phyloP scores from a whole-genome alignment of 1,140 invertebrate species.

The Drosophila suzukii region DNA sequence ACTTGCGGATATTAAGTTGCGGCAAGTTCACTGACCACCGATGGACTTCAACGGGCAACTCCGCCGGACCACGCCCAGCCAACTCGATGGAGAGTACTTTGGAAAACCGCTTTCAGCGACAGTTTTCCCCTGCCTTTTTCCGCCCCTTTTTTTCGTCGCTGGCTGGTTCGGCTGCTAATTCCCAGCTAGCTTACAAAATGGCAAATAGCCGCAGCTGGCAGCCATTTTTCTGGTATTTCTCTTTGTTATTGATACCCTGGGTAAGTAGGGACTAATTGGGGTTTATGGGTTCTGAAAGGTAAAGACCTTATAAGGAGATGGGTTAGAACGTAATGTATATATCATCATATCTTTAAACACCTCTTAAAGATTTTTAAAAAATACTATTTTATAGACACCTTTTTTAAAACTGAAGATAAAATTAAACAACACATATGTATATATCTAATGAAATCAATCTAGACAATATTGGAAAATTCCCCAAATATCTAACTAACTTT shows the following conservation, averaged over 20 bases:
- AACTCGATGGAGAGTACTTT: slow-evolving; percentile 41
- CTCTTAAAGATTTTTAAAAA: too few relatives aligned
- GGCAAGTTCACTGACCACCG: slow-evolving; percentile 72
- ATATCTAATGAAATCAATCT: too few relatives aligned
- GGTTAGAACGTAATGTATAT: too few relatives aligned
- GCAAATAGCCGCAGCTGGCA: slow-evolving; percentile 61
- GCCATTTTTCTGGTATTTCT: slow-evolving; percentile 50
- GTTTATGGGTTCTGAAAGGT: neutral
- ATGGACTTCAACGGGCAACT: slow-evolving; percentile 7
- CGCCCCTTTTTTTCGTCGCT: slow-evolving; percentile 8
- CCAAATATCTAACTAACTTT: too few relatives aligned
- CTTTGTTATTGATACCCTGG: slow-evolving; percentile 30
- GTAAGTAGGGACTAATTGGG: slow-evolving; percentile 7
- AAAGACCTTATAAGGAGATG: too few relatives aligned
- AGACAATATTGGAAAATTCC: too few relatives aligned
- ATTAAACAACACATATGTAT: too few relatives aligned
- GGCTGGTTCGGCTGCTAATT: slow-evolving; percentile 57
- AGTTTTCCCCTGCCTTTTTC: slow-evolving; percentile 44
- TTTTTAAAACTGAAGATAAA: too few relatives aligned
- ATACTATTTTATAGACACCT: too few relatives aligned
- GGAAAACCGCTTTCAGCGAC: slow-evolving; percentile 64
- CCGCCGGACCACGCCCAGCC: slow-evolving; percentile 64
- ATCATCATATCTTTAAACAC: too few relatives aligned
- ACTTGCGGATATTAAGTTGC: slow-evolving; percentile 22
- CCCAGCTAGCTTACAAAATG: slow-evolving; percentile 71